phyloP scores from a whole-genome alignment of 92 coral and sea anemone species.

The Scolanthus callimorphus region DNA sequence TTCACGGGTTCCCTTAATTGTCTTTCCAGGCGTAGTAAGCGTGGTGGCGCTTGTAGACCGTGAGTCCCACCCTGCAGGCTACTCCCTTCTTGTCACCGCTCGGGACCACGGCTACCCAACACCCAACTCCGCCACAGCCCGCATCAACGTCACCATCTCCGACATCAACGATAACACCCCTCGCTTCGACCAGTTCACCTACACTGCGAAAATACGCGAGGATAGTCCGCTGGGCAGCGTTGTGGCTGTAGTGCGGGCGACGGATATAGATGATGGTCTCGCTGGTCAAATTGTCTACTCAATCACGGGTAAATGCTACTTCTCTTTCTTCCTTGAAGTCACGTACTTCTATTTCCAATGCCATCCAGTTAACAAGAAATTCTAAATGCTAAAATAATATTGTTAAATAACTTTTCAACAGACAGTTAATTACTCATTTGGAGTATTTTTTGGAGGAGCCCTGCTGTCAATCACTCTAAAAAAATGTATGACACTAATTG shows the following conservation, averaged over 20 bases:
- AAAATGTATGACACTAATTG: too few relatives aligned
- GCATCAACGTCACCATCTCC: slow-evolving; percentile 79
- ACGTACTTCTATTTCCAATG: too few relatives aligned
- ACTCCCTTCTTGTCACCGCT: slow-evolving; percentile 64
- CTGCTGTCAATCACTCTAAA: too few relatives aligned
- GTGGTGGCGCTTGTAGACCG: slow-evolving; percentile 73
- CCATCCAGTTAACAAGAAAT: too few relatives aligned
- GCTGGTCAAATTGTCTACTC: slow-evolving; percentile 74
- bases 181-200: slow-evolving; percentile 78
- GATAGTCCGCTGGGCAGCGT: slow-evolving; percentile 49
- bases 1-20: too few relatives aligned
- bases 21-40: slow-evolving; percentile 57
- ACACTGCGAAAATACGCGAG: slow-evolving; percentile 69
- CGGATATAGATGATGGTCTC: slow-evolving; percentile 78
- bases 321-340: too few relatives aligned
- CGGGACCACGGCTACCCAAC: slow-evolving; percentile 94
- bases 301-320: too few relatives aligned
- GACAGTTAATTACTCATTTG: too few relatives aligned
- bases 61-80: slow-evolving; percentile 83
- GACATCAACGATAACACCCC: slow-evolving; percentile 93
- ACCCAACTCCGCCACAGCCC: slow-evolving; percentile 56
- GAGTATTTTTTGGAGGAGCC: too few relatives aligned
- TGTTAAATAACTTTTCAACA: too few relatives aligned
- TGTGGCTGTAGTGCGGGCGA: slow-evolving; percentile 70
- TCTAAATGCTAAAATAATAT: too few relatives aligned